Conservation (phyloP, 2,888 invertebrate genomes). For the Calliphora vomitoria region DNA sequence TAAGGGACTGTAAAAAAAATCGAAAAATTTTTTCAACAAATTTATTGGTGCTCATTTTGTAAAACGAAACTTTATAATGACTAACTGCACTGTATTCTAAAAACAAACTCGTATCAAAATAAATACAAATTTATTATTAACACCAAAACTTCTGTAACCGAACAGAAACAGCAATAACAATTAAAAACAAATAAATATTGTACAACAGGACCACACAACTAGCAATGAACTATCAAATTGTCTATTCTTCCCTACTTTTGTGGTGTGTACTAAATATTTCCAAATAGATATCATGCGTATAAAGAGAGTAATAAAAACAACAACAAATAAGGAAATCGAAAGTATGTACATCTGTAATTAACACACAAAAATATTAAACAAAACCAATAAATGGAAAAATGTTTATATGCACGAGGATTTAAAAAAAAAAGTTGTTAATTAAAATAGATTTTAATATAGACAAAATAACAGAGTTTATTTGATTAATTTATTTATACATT, state of each 20-base stretch:
- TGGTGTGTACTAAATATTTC: background rate
- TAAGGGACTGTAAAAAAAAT: no score
- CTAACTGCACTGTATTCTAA: background rate
- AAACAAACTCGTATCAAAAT: background rate
- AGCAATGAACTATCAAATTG: conserved; percentile 12
- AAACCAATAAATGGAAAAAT: background rate
- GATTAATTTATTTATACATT: background rate
- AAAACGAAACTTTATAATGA: no score
- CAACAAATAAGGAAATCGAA: conserved; percentile 49
- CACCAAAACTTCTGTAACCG: conserved; percentile 28
- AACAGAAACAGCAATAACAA: conserved; percentile 33
- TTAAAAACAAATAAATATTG: conserved; percentile 48
- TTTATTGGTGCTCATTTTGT: no score
- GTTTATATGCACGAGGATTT: conserved; percentile 4
- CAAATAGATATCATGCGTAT: background rate
- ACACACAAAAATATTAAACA: conserved; percentile 10
- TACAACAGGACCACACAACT: conserved; percentile 51
- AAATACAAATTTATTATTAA: background rate
- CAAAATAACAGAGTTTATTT: background rate
- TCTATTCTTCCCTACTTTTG: background rate
- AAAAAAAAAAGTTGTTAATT: conserved; percentile 20
- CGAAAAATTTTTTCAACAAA: no score
- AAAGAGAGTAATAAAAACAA: background rate
- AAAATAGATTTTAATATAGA: conserved; percentile 2
- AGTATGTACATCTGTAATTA: conserved; percentile 34